phyloP scores from a whole-genome alignment of 2,113 vertebrate genomes.

The Fulmarus glacialis region DNA sequence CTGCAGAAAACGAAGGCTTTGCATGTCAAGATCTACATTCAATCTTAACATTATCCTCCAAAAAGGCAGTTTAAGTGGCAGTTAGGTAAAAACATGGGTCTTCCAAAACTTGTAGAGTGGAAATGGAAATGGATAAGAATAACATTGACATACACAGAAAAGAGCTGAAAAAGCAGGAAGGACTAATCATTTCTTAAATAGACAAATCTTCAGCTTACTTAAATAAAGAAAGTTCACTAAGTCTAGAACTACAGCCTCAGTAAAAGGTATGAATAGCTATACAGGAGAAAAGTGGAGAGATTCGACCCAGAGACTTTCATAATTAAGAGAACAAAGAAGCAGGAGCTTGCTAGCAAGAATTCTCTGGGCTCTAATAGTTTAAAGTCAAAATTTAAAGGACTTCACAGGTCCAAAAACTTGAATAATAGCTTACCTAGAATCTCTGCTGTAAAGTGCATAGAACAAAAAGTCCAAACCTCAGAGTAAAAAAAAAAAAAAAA shows the following conservation, averaged over 20 bases:
- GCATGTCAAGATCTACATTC: background rate
- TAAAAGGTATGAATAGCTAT: background rate
- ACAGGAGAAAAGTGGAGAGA: accelerated
- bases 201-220: background rate
- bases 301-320: background rate
- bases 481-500: background rate
- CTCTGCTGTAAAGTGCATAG: background rate
- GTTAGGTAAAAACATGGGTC: accelerated
- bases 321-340: background rate
- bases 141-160: background rate
- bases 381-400: background rate
- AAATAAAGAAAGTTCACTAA: background rate
- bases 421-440: background rate
- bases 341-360: background rate
- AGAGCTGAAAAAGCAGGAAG: background rate
- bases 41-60: background rate
- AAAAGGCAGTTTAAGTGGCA: background rate
- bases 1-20: background rate
- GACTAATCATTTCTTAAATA: accelerated
- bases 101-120: background rate
- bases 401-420: background rate
- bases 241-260: background rate
- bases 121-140: background rate
- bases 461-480: background rate
- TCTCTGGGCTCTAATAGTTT: background rate